Base-by-base conservation (phyloP, 2,888 invertebrate species). In the Drosophila eohydei region DNA sequence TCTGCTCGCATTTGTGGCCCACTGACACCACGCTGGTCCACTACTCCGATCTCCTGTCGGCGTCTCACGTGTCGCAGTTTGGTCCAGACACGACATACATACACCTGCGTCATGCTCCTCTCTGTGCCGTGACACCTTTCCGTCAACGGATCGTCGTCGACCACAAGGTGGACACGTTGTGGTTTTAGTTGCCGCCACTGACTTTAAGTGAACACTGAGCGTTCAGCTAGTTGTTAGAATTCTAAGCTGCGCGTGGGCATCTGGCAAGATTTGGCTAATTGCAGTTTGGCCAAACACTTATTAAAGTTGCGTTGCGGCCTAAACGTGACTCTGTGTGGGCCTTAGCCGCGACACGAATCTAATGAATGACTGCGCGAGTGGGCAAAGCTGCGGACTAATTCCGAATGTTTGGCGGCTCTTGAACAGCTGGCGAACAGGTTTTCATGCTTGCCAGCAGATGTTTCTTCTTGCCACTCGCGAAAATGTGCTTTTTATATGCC, bases 141-240 rank as follows among this genome's bases (percentile, higher is more conserved):
- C 77, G 81, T 74, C 84, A 74, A 44, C 75, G 52, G 52, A 71
- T 63, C 64, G 59, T 62, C 62, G 50, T 32, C 54, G 69, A 54
- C 71, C 65, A 62, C 69, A 73, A 71, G 87, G 78, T 78, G 83
- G 85, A 80, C 80, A 77, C 66, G 57, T 77, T 68, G 81, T 41
- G 71, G 74, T 80, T 81, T 68, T 46, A 48, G 70, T 52, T 69
- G 71, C 67, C 46, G 51, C 57, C 48, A 34, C 34, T 34, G 51
- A 57, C 50, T 59, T 55, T 72, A 69, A 76, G 69, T 73, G 75
- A 66, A 56, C 41, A 68, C 5, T 56, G 55, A 40, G 30, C 38
- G 44, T 14, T 43, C 32, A 21, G 43, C 36, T 40, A 56, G 71
- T 62, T 66, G 61, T 52, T 61, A 57, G 73, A 68, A 55, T 43